phyloP scores from a whole-genome alignment of 1,140 invertebrate genomes.

The Formica exsecta region DNA sequence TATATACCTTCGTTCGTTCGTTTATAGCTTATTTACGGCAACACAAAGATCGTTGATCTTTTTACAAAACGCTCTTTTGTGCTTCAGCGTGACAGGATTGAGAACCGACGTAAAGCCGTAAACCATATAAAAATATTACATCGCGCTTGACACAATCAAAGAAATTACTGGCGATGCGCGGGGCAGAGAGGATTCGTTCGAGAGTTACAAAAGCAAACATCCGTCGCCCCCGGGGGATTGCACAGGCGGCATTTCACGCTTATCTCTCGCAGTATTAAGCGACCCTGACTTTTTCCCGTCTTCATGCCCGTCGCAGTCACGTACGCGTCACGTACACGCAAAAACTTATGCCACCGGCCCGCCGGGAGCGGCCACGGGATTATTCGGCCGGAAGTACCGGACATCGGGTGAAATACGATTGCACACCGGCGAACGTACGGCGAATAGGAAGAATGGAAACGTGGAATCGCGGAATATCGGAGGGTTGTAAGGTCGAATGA shows the following conservation, averaged over 20 bases:
- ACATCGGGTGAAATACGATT: conserved; percentile 76
- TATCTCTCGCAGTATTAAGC: conserved; percentile 60
- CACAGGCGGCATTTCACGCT: conserved; percentile 30
- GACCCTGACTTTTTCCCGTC: conserved; percentile 49
- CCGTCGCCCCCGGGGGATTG: not conserved
- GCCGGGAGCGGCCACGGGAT: conserved; percentile 29
- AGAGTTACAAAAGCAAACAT: conserved; percentile 55
- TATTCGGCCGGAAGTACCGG: conserved; percentile 71
- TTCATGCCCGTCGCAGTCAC: conserved; percentile 34
- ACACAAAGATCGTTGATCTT: not conserved
- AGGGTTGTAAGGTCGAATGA: conserved; percentile 27
- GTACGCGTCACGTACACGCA: conserved; percentile 64
- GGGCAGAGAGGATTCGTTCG: conserved; percentile 11
- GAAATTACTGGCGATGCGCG: conserved; percentile 29
- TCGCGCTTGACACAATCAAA: conserved; percentile 31
- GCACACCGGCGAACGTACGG: conserved; percentile 64
- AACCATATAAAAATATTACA: conserved; percentile 42
- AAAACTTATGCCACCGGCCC: conserved; percentile 56
- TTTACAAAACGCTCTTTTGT: not conserved
- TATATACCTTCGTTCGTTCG: not conserved
- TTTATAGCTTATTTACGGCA: not conserved
- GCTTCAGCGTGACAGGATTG: not conserved
- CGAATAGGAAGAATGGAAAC: conserved; percentile 42
- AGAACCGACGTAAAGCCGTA: not conserved
- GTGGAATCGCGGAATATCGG: conserved; percentile 34